phyloP scores from a whole-genome alignment of 2,113 vertebrate species.

The Ariopsis seemanni region DNA sequence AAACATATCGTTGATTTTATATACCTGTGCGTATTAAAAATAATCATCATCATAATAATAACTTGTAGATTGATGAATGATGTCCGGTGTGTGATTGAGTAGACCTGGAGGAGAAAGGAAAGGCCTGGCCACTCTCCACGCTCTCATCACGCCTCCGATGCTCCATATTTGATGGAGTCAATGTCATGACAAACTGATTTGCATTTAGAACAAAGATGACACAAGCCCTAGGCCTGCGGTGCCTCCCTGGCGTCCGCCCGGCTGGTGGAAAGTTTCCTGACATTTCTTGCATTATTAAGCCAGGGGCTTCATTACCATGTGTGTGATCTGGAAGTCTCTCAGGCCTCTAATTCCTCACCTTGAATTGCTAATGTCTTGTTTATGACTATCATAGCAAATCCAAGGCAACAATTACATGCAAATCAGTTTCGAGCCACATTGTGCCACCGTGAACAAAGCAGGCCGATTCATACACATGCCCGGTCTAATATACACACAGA shows the following conservation, averaged over 20 bases:
- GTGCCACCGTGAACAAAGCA: constrained; percentile 45
- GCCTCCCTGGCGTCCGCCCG: constrained; percentile 51
- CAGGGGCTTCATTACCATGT: constrained; percentile 69
- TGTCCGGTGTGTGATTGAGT: background rate
- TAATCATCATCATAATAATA: background rate
- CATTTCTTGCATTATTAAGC: constrained; percentile 73
- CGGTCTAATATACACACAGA: background rate
- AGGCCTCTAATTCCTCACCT: constrained; percentile 70
- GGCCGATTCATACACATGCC: constrained; percentile 8
- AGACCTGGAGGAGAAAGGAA: constrained; percentile 3
- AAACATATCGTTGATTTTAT: no score
- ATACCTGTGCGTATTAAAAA: background rate
- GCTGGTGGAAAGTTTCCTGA: constrained; percentile 68
- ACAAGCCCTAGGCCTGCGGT: constrained; percentile 55
- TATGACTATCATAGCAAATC: constrained; percentile 65
- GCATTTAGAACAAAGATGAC: constrained; percentile 66
- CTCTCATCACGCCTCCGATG: background rate
- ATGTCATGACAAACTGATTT: constrained; percentile 64
- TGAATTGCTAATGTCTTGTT: constrained; percentile 72
- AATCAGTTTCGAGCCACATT: constrained; percentile 47
- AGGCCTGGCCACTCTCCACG: constrained; percentile 19
- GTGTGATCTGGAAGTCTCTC: constrained; percentile 68
- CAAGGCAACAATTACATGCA: constrained; percentile 62
- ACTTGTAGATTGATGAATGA: background rate
- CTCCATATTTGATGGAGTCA: constrained; percentile 54